These are phyloP conservation scores for Hydropsyche tenuis DNA, from an alignment of 1,140 invertebrate species.

Conservation along the genomic window DNA sequence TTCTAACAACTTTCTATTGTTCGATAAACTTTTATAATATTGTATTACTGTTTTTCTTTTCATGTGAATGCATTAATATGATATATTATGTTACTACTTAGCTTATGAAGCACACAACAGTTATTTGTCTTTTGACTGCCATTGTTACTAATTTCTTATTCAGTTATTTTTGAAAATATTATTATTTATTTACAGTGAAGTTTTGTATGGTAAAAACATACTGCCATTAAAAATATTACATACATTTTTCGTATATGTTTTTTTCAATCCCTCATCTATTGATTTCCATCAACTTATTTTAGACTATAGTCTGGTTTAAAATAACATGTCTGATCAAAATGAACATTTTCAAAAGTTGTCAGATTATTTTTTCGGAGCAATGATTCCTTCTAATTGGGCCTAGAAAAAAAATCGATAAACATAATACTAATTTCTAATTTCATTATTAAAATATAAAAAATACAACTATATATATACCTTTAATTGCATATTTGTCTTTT, in stretches of 20 bases:
- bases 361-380: conserved; percentile 84
- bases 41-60: no score
- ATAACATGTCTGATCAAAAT: no score
- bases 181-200: no score
- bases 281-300: background rate
- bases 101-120: no score
- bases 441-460: conserved; percentile 30
- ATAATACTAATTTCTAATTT: background rate
- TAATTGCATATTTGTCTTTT: conserved; percentile 91
- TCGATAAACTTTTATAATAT: no score
- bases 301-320: background rate
- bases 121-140: no score
- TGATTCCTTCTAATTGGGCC: conserved; percentile 91
- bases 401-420: conserved; percentile 60
- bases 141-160: no score
- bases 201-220: no score
- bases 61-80: no score
- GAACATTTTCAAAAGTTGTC: background rate
- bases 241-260: background rate
- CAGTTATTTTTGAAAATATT: no score
- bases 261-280: background rate
- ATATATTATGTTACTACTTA: no score
- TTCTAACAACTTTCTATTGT: no score
- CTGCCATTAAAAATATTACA: background rate
- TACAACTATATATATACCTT: conserved; percentile 68